Conservation (phyloP, 2,797 vertebrate genomes). For the Bradypus variegatus region DNA sequence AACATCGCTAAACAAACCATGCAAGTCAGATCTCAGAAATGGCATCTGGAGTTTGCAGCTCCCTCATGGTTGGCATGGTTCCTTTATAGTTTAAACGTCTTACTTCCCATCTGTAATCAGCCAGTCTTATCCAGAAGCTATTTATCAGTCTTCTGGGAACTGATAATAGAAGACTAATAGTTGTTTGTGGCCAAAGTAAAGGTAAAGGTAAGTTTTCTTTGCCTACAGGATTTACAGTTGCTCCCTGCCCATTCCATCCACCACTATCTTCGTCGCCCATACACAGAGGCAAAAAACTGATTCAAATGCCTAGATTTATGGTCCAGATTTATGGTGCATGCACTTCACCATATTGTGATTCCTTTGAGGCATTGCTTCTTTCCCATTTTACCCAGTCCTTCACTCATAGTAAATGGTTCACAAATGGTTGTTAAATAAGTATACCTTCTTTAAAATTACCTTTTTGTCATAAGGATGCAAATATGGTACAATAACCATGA, state of each 20-base stretch:
- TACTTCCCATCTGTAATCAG: background rate
- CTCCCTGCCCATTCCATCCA: background rate
- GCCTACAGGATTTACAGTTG: background rate
- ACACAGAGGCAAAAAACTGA: background rate
- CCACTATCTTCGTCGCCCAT: background rate
- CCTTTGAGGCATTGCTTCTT: background rate
- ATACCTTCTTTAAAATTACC: constrained; percentile 1
- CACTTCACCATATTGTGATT: background rate
- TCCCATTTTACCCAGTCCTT: background rate
- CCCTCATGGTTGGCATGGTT: background rate
- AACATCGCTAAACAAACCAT: background rate
- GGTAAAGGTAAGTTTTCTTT: background rate
- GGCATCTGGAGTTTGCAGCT: background rate
- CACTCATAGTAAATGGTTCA: background rate
- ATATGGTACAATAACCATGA: background rate
- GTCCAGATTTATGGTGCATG: background rate
- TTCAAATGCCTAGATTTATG: background rate
- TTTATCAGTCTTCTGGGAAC: background rate
- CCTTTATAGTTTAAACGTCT: background rate
- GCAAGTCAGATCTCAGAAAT: background rate
- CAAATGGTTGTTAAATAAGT: background rate
- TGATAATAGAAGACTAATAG: background rate
- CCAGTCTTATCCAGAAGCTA: background rate
- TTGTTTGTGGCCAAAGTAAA: background rate
- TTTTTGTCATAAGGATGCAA: background rate